phyloP scores from a whole-genome alignment of 30 jellyfish, hydroid and myxozoan species.

The Catostylus mosaicus region DNA sequence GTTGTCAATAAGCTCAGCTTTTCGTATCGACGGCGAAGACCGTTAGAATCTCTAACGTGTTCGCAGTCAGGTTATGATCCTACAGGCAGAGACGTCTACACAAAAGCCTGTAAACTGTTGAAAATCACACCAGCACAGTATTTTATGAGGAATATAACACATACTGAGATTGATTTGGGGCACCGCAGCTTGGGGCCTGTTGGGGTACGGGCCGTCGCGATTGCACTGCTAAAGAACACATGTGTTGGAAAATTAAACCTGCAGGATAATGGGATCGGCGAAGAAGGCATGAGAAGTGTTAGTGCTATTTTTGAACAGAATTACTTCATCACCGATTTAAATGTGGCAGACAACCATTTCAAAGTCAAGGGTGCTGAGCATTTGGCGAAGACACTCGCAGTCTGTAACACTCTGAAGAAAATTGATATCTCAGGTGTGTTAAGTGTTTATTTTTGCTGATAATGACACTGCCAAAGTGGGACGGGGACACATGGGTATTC shows the following conservation, averaged over 20 bases:
- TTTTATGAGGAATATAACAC: slow-evolving; percentile 28
- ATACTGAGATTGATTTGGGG: slow-evolving; percentile 25
- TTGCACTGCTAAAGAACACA: slow-evolving; percentile 45
- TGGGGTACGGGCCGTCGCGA: slow-evolving; percentile 43
- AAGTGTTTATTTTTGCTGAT: not conserved
- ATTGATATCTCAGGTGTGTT: slow-evolving; percentile 40
- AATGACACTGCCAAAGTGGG: not conserved
- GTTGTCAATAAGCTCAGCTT: not conserved
- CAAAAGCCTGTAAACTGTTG: slow-evolving; percentile 33
- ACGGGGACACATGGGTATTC: no score
- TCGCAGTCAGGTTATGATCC: slow-evolving; percentile 22
- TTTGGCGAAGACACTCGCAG: slow-evolving; percentile 22
- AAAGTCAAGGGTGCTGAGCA: slow-evolving; percentile 40
- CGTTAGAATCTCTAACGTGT: not conserved
- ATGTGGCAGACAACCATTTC: slow-evolving; percentile 28
- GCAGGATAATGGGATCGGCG: slow-evolving; percentile 44
- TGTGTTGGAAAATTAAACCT: slow-evolving; percentile 28
- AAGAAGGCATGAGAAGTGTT: slow-evolving; percentile 24
- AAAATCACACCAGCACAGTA: slow-evolving; percentile 40
- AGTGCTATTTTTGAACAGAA: slow-evolving; percentile 44
- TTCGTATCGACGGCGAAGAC: not conserved
- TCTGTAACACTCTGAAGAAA: slow-evolving; percentile 25
- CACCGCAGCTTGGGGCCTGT: slow-evolving; percentile 51
- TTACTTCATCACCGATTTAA: slow-evolving; percentile 34
- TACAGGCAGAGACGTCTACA: slow-evolving; percentile 41